Conservation (phyloP, 35 echinoderm and acorn worm genomes). For the Nesometra sesokonis region DNA sequence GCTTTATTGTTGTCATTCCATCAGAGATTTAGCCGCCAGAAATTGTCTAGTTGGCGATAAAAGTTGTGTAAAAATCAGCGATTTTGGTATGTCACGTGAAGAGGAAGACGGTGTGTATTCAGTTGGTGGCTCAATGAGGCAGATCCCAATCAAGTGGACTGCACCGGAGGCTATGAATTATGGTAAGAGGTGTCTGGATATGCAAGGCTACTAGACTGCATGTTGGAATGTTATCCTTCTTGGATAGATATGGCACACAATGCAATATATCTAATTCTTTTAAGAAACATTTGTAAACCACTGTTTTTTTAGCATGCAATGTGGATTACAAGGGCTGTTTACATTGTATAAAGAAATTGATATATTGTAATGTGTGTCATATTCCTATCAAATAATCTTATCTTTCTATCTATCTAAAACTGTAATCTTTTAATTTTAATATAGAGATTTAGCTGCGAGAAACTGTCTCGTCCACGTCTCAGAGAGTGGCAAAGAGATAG, state of each 20-base stretch:
- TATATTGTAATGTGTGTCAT: too few species aligned
- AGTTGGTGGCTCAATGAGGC: conserved; percentile 86
- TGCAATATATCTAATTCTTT: too few species aligned
- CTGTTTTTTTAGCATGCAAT: too few species aligned
- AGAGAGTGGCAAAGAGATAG: conserved; percentile 35
- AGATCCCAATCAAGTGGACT: conserved; percentile 99
- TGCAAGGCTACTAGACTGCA: background rate
- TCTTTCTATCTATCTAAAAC: too few species aligned
- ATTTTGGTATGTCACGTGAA: conserved; percentile 98
- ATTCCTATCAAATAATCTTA: too few species aligned
- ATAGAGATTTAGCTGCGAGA: conserved; percentile 94
- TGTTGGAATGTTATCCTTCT: background rate
- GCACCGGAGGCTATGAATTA: conserved; percentile 99
- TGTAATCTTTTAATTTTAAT: background rate
- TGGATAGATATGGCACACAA: too few species aligned
- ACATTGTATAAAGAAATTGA: too few species aligned
- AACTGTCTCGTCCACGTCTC: conserved; percentile 60
- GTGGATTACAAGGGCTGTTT: too few species aligned
- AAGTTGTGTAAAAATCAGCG: conserved; percentile 81
- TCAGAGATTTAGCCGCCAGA: conserved; percentile 93
- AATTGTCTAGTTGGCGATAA: conserved; percentile 89
- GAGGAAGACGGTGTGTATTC: conserved; percentile 70
- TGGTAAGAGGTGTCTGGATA: conserved; percentile 49
- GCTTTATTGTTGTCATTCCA: background rate
- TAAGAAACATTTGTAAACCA: too few species aligned